Base-by-base conservation (phyloP, 2,888 invertebrate species). In the Drosophila vallismaia region DNA sequence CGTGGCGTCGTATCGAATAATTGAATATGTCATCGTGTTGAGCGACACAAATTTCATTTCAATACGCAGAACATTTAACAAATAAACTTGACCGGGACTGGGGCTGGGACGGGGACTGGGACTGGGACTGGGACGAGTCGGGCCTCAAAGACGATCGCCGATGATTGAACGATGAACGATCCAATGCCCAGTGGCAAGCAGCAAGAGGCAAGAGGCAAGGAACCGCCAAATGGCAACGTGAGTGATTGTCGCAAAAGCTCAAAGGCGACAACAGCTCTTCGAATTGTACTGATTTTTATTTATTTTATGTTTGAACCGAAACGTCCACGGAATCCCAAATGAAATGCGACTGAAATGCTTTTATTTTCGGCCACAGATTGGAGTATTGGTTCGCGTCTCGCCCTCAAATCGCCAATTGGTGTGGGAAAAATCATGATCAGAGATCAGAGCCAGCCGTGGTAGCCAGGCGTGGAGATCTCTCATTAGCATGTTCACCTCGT, bases 281-380 rank as follows among this genome's bases (percentile, higher is more conserved):
- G 87, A 84, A 86, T 86, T 84, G 86, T 84, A 86, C 84, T 84
- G 86, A 84, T 86, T 84, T 84, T 84, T 84, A 84, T 84, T 88
- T 89, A 88, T 88, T 89, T 89, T 87, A 89, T 89, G 89, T 88
- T 86, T 79, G 77, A 86, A 88, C 79, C 74, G 76, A 89, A 88
- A 89, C 89, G 89, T 71, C 79, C 67, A 71, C 77, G 83, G 89
- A 89, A 89, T 89, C 76, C 72, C 77, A 85, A 85, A 78, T 82
- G 55, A 75, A 75, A 78, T 66, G 45, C 75, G 63, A 75, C 79
- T 80, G 75, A 42, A 36, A 36, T 75, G 75, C 78, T 77, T 75
- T 71, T 56, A 19, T 59, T 52, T 45, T 19, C 10, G 36, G n/a
- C 19, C 44, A 10, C 4, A 14, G 40, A 0, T 4, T n/a, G 19